A percentile compares a stretch with the other conserved stretches of the same genome.
Conservation (phyloP, 2,797 vertebrate species). For the Chaetophractus vellerosus region DNA sequence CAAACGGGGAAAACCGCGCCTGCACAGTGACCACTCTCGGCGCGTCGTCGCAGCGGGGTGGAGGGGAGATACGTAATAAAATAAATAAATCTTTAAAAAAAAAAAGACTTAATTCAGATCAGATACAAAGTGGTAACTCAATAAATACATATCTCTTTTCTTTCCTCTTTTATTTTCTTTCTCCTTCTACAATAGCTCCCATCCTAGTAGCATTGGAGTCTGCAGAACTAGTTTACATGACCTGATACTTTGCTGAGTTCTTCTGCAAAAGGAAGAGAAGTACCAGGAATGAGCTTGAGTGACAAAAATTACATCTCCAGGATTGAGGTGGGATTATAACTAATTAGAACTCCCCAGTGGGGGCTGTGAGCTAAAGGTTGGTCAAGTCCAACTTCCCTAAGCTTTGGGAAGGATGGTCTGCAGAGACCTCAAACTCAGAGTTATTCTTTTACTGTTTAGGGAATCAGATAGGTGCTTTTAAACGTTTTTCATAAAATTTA, state of each 20-base stretch:
- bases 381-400: neutral
- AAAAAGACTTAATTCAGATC: neutral
- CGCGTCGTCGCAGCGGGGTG: too few species aligned
- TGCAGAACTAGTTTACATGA: neutral
- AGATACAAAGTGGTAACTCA: neutral
- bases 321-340: constrained; percentile 9
- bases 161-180: neutral
- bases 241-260: neutral
- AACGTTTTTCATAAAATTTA: neutral
- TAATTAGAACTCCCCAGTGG: neutral
- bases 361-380: neutral
- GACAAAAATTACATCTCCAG: neutral
- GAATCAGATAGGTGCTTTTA: neutral
- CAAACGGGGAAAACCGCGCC: too few species aligned
- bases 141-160: neutral
- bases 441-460: neutral
- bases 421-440: neutral
- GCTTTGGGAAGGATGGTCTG: neutral
- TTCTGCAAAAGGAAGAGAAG: neutral
- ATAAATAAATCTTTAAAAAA: too few species aligned
- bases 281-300: neutral
- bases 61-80: too few species aligned
- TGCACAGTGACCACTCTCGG: too few species aligned
- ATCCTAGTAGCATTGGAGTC: neutral
- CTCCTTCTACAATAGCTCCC: neutral